Conservation (phyloP, 2,888 invertebrate genomes). For the Dicranocentrus wangi region DNA sequence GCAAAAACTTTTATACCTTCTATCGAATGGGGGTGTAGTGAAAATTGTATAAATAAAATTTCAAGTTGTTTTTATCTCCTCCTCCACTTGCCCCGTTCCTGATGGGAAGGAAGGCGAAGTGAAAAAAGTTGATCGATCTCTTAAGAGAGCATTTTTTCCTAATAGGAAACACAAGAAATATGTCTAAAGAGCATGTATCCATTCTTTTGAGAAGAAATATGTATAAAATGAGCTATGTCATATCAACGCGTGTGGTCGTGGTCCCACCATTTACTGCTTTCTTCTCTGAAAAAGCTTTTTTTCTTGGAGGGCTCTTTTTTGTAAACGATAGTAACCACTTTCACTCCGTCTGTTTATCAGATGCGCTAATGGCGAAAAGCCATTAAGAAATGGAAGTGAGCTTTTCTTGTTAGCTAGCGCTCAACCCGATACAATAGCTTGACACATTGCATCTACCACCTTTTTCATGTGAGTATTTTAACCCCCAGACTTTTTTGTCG, state of each 20-base stretch:
- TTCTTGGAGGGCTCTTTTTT: background rate
- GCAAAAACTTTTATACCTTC: background rate
- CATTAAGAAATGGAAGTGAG: constrained; percentile 57
- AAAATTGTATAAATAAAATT: constrained; percentile 42
- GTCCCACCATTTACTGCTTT: constrained; percentile 35
- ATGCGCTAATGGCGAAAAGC: constrained; percentile 62
- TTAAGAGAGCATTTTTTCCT: constrained; percentile 25
- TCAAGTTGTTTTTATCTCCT: too few relatives aligned
- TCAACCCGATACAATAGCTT: constrained; percentile 19
- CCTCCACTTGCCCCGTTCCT: too few relatives aligned
- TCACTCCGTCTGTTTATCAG: constrained; percentile 55
- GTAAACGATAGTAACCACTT: constrained; percentile 42
- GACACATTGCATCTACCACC: constrained; percentile 15
- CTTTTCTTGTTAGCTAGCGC: constrained; percentile 42
- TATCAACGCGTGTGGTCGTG: constrained; percentile 41
- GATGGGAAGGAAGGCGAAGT: too few relatives aligned
- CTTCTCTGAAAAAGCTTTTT: constrained; percentile 25
- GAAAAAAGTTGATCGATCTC: constrained; percentile 48
- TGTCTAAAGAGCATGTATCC: background rate
- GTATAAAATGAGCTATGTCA: constrained; percentile 45
- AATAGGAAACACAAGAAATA: background rate
- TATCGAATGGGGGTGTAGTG: background rate
- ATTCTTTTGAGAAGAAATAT: background rate
- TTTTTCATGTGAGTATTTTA: constrained; percentile 19
- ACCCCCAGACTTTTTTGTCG: background rate